phyloP scores from a whole-genome alignment of 1,140 invertebrate species.

The Proctacanthus coquilletti region DNA sequence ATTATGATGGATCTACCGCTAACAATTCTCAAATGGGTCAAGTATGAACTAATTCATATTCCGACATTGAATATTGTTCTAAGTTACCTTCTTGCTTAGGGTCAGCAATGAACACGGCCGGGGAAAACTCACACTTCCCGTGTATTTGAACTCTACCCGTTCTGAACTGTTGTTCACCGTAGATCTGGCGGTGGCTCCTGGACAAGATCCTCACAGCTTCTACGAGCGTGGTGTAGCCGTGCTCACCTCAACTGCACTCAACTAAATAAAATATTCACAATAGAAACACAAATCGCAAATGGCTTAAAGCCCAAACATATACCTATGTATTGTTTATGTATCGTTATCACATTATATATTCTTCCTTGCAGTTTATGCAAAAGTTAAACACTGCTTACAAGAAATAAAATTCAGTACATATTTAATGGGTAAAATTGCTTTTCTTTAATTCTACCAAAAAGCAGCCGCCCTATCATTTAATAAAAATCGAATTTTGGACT shows the following conservation, averaged over 20 bases:
- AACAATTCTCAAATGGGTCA: slow-evolving; percentile 76
- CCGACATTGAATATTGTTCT: not conserved
- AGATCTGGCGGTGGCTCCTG: slow-evolving; percentile 75
- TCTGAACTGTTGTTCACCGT: slow-evolving; percentile 90
- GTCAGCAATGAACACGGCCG: slow-evolving; percentile 37
- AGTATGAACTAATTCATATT: slow-evolving; percentile 26
- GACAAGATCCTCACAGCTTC: slow-evolving; percentile 80
- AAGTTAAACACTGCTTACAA: too few relatives aligned
- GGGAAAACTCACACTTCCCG: slow-evolving; percentile 74
- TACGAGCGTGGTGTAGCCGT: slow-evolving; percentile 95
- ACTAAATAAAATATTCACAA: slow-evolving; percentile 37
- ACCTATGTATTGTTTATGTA: too few relatives aligned
- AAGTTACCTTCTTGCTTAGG: slow-evolving; percentile 17
- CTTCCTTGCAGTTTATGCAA: too few relatives aligned
- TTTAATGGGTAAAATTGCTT: too few relatives aligned
- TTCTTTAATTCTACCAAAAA: too few relatives aligned
- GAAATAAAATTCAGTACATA: too few relatives aligned
- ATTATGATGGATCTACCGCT: slow-evolving; percentile 88
- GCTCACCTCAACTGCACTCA: slow-evolving; percentile 75
- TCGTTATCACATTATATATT: too few relatives aligned
- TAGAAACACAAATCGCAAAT: too few relatives aligned
- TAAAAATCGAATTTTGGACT: too few relatives aligned
- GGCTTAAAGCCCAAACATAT: too few relatives aligned
- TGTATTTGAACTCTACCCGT: slow-evolving; percentile 93
- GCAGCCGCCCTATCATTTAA: too few relatives aligned